A percentile compares a stretch with the other conserved stretches of the same genome.
phyloP scores from a whole-genome alignment of 2,797 vertebrate species.

The Artibeus lituratus region DNA sequence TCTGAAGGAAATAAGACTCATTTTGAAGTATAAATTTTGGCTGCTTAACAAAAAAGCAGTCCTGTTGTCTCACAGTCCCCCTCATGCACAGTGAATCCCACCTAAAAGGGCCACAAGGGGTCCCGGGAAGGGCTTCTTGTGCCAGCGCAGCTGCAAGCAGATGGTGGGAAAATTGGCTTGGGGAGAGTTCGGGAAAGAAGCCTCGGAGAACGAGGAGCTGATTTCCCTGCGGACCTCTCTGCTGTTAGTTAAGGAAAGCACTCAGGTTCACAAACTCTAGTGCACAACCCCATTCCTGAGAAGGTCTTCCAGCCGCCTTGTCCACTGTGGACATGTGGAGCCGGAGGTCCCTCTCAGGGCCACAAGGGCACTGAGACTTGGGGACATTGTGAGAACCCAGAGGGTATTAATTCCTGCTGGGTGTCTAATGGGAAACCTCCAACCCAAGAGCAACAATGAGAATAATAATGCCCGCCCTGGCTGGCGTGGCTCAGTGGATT shows the following conservation, averaged over 20 bases:
- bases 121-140: not conserved
- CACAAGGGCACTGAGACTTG: not conserved
- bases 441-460: not conserved
- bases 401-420: not conserved
- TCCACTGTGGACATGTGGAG: accelerated
- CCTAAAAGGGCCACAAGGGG: too few relatives aligned
- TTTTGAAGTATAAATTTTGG: not conserved
- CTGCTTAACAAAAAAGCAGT: not conserved
- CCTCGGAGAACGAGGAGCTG: not conserved
- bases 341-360: not conserved
- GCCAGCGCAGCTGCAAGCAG: not conserved
- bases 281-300: not conserved
- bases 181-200: not conserved
- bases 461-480: not conserved
- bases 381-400: not conserved
- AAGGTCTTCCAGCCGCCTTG: not conserved
- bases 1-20: slow-evolving; percentile 41
- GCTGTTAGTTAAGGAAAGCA: not conserved
- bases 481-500: too few relatives aligned
- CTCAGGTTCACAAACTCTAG: not conserved
- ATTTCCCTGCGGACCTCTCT: not conserved
- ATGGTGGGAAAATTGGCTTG: not conserved
- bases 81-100: not conserved
- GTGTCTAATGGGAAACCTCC: not conserved
- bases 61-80: not conserved